These are phyloP conservation scores for Microctenopoma steveboyesi DNA, from an alignment of 2,797 vertebrate species.

Conservation along the genomic window DNA sequence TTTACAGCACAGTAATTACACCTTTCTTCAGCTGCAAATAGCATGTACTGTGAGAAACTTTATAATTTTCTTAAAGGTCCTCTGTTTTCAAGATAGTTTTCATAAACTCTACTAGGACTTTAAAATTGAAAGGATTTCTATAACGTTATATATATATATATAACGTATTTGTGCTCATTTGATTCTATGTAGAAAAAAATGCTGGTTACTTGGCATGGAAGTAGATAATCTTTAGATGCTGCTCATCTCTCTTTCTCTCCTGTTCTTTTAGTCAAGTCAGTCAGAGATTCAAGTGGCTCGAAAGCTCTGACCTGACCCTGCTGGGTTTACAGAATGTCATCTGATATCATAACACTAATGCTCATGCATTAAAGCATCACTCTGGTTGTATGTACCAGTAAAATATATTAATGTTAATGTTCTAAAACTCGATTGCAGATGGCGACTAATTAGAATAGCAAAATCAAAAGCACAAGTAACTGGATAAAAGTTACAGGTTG, in stretches of 20 bases:
- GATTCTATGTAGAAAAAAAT: constrained; percentile 13
- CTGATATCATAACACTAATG: constrained; percentile 58
- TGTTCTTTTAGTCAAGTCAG: constrained; percentile 46
- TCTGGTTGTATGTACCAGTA: constrained; percentile 7
- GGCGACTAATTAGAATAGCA: background rate
- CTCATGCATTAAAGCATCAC: constrained; percentile 47
- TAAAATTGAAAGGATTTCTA: constrained; percentile 4
- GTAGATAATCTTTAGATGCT: constrained; percentile 54
- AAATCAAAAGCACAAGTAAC: background rate
- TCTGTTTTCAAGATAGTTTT: constrained; percentile 59
- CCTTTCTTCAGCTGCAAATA: constrained; percentile 58
- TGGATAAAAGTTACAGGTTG: too few species aligned
- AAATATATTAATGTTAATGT: constrained; percentile 14
- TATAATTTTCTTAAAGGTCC: constrained; percentile 47
- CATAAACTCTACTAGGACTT: constrained; percentile 16
- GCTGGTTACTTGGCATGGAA: constrained; percentile 26
- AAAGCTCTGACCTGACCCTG: constrained; percentile 64
- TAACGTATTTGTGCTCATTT: background rate
- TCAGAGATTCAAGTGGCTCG: constrained; percentile 63
- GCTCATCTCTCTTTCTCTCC: constrained; percentile 54
- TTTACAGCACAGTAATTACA: constrained; percentile 55
- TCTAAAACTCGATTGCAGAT: background rate
- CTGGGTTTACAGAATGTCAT: constrained; percentile 43
- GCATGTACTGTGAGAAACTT: constrained; percentile 44
- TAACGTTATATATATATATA: background rate